A percentile compares a stretch with the other conserved stretches of the same genome.
These are phyloP conservation scores for Pristionchus maxplancki DNA, from an alignment of 2,888 invertebrate genomes.

Conservation along the genomic window DNA sequence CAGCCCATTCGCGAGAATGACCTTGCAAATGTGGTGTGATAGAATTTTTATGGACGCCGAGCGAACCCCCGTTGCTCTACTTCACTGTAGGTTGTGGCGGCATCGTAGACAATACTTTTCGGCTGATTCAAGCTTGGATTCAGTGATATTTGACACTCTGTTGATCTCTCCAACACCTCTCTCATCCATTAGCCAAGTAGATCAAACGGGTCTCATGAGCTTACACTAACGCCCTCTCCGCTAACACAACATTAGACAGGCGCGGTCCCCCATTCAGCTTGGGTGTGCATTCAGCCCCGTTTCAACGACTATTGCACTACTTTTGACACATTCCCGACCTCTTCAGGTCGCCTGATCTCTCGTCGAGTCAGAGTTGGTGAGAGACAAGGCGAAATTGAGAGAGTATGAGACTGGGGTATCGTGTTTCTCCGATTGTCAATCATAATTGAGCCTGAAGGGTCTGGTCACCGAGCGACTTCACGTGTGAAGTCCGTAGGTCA, in stretches of 20 bases:
- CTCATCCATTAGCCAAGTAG: neutral
- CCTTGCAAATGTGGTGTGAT: neutral
- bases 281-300: neutral
- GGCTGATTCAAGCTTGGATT: neutral
- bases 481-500: conserved; percentile 27
- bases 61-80: neutral
- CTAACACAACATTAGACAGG: conserved; percentile 35
- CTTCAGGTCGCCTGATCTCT: neutral
- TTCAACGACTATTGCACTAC: conserved; percentile 46
- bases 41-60: conserved; percentile 2
- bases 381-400: neutral
- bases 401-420: neutral
- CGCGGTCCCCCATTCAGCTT: conserved; percentile 18
- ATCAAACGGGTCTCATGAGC: conserved; percentile 26
- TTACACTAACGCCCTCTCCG: neutral
- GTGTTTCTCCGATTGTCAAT: conserved; percentile 31
- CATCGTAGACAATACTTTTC: neutral
- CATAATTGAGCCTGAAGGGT: conserved; percentile 34
- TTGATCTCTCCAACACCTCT: neutral
- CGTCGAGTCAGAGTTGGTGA: neutral
- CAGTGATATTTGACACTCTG: neutral
- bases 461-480: neutral
- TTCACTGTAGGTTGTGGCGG: neutral
- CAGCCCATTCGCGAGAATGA: neutral
- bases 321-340: conserved; percentile 32